Conservation (phyloP, 2,113 vertebrate species). For the Equus przewalskii region DNA sequence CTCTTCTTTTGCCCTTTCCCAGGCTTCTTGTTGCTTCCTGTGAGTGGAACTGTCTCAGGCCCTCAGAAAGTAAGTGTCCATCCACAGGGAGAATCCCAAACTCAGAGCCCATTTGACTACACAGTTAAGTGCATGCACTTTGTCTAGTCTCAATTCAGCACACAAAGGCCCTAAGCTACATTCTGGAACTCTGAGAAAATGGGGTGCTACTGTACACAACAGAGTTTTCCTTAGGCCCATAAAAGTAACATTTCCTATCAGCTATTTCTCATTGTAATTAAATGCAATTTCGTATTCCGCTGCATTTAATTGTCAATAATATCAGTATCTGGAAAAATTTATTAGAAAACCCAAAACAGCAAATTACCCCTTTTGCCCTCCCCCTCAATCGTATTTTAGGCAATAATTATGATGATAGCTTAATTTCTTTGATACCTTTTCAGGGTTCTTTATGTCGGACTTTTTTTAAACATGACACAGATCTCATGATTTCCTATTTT, state of each 20-base stretch:
- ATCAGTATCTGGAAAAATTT: neutral
- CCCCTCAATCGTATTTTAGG: neutral
- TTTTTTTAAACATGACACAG: neutral
- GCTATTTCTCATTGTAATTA: neutral
- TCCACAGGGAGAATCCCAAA: neutral
- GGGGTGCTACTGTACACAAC: neutral
- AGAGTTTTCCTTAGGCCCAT: neutral
- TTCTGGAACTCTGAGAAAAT: neutral
- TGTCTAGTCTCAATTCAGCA: neutral
- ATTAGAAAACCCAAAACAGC: neutral
- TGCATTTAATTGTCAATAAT: neutral
- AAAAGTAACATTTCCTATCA: neutral
- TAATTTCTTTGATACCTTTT: neutral
- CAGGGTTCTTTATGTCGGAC: neutral
- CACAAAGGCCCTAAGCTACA: neutral
- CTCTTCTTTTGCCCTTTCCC: neutral
- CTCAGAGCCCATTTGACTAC: neutral
- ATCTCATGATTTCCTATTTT: neutral
- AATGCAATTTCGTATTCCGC: neutral
- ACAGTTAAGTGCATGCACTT: neutral
- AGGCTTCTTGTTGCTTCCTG: neutral
- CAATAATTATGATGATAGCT: neutral
- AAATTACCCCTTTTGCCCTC: neutral
- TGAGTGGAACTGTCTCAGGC: neutral
- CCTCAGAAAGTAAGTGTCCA: neutral